Evolutionary conservation across 2,888 invertebrate genomes (phyloP).

Genomic region (Apomyelois bistriatella): DNA sequence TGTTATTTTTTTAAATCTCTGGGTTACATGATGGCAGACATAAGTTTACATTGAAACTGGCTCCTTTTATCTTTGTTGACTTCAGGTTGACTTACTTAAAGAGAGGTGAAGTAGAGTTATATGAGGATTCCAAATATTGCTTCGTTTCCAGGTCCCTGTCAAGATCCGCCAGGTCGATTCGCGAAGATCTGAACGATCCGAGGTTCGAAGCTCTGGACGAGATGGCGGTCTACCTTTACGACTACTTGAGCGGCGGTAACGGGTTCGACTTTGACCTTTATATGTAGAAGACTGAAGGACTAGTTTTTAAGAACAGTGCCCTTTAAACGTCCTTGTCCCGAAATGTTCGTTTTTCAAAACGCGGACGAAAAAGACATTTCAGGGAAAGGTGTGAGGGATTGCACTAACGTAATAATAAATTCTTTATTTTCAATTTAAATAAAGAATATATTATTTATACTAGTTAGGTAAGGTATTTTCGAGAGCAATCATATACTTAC

Average conservation of each 20-base stretch:
- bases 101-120: too few species aligned
- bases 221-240: conserved; percentile 81
- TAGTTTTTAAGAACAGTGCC: too few species aligned
- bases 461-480: background rate
- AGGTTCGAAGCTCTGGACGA: conserved; percentile 75
- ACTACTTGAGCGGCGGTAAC: conserved; percentile 81
- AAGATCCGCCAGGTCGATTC: conserved; percentile 72
- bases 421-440: background rate
- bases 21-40: too few species aligned
- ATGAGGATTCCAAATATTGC: background rate
- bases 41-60: too few species aligned
- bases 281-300: conserved; percentile 41
- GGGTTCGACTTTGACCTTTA: conserved; percentile 78
- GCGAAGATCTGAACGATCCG: conserved; percentile 59
- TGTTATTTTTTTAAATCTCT: too few species aligned
- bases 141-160: conserved; percentile 40
- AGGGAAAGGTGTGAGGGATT: too few species aligned
- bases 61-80: too few species aligned
- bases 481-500: background rate
- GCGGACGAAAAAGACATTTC: too few species aligned
- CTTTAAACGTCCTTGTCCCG: background rate
- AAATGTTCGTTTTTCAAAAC: too few species aligned
- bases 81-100: too few species aligned
- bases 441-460: background rate
- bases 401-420: background rate